A percentile compares a stretch with the other conserved stretches of the same genome.
Evolutionary conservation across 2,888 invertebrate species (phyloP).

Genomic region (Erebia ligea): DNA sequence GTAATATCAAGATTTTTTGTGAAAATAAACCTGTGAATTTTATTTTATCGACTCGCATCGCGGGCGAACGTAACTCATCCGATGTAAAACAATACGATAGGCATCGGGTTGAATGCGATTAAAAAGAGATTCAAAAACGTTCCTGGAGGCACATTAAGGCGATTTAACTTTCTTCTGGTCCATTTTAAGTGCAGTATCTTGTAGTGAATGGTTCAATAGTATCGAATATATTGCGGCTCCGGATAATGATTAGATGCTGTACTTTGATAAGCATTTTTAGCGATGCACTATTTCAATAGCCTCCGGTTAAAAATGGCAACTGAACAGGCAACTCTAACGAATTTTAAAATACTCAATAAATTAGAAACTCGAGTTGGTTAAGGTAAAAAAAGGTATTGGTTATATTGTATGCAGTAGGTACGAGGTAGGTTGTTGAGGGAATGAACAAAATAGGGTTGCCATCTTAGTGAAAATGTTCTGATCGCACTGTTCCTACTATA

Average conservation of each 20-base stretch:
- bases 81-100: constrained; percentile 77
- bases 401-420: not conserved
- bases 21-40: constrained; percentile 68
- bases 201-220: constrained; percentile 60
- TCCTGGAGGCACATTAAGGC: constrained; percentile 58
- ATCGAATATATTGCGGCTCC: constrained; percentile 40
- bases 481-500: not conserved
- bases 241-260: constrained; percentile 39
- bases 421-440: not conserved
- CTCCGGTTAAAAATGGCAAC: constrained; percentile 18
- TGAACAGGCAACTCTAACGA: constrained; percentile 11
- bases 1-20: constrained; percentile 62
- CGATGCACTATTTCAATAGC: constrained; percentile 26
- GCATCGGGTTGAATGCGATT: constrained; percentile 65
- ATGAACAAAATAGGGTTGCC: not conserved
- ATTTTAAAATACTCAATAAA: constrained; percentile 17
- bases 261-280: constrained; percentile 38
- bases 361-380: constrained; percentile 2
- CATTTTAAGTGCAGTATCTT: constrained; percentile 74
- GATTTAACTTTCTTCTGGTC: constrained; percentile 61
- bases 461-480: not conserved
- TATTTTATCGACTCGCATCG: constrained; percentile 69
- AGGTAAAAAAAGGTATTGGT: constrained; percentile 5
- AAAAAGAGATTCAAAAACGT: constrained; percentile 66
- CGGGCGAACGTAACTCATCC: constrained; percentile 68